These are phyloP conservation scores for Drosophila subobscura DNA, from an alignment of 1,140 invertebrate genomes.

Conservation along the genomic window DNA sequence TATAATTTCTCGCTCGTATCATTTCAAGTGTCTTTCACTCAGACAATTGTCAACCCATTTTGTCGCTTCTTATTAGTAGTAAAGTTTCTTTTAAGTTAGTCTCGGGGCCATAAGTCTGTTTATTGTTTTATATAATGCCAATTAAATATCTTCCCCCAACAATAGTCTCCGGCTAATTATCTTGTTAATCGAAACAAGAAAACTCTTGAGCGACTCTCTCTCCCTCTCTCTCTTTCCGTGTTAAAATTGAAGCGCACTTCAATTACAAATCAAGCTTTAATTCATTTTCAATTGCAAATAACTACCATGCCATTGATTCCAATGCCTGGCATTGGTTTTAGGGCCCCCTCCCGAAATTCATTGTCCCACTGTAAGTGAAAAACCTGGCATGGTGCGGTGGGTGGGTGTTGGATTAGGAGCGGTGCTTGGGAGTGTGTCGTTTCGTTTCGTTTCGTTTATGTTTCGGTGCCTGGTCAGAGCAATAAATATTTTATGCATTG, in stretches of 20 bases:
- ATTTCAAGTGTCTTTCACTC: no score
- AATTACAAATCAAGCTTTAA: slow-evolving; percentile 1
- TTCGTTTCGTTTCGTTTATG: slow-evolving; percentile 26
- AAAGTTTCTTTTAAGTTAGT: no score
- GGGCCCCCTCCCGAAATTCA: background rate
- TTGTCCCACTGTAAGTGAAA: slow-evolving; percentile 40
- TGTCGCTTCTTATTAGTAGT: no score
- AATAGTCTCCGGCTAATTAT: no score
- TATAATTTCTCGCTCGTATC: no score
- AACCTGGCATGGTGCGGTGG: background rate
- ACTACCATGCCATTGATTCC: background rate
- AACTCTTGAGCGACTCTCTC: no score
- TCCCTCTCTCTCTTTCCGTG: no score
- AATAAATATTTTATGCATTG: slow-evolving; percentile 68
- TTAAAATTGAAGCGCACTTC: background rate
- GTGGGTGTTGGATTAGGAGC: background rate
- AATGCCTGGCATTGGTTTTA: background rate
- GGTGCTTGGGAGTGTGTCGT: background rate
- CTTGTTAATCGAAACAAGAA: no score
- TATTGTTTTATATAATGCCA: no score
- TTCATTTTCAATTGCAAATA: slow-evolving; percentile 8
- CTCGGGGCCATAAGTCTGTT: no score
- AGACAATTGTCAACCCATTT: no score
- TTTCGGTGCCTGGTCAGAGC: slow-evolving; percentile 20
- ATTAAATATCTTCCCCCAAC: no score